Percentiles rank a stretch among this genome's conserved stretches.
Evolutionary conservation across 2,888 invertebrate genomes (phyloP).

Genomic region (Macaria notata): DNA sequence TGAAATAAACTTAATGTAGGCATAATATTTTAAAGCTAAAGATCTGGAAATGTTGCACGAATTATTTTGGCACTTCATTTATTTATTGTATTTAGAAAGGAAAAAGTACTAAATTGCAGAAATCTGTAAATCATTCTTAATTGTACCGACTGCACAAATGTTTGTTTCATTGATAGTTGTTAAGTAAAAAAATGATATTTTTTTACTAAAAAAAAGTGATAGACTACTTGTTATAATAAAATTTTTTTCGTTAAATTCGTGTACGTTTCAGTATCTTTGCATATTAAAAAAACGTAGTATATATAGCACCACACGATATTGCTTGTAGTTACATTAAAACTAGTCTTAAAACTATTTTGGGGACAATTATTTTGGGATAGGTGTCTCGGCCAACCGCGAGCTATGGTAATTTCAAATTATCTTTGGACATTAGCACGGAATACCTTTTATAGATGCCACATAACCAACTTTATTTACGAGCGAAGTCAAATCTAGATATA

Average conservation of each 20-base stretch:
- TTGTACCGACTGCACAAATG: too few species aligned
- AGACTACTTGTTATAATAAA: too few species aligned
- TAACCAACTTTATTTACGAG: not conserved
- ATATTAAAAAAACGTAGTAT: conserved; percentile 1
- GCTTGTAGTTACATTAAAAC: conserved; percentile 12
- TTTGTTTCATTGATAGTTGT: too few species aligned
- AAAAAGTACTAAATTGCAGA: too few species aligned
- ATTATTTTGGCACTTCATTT: not conserved
- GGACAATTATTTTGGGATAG: conserved; percentile 26
- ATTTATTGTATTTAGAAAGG: too few species aligned
- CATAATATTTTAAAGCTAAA: not conserved
- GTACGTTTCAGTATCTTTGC: not conserved
- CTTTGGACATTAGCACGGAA: conserved; percentile 32
- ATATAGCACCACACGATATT: conserved; percentile 26
- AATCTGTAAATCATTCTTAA: too few species aligned
- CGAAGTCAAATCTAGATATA: not conserved
- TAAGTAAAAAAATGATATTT: too few species aligned
- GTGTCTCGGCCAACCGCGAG: conserved; percentile 18
- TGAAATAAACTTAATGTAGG: conserved; percentile 1
- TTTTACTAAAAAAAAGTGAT: too few species aligned
- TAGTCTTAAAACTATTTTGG: conserved; percentile 23
- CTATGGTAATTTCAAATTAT: conserved; percentile 38
- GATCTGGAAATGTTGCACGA: conserved; percentile 5
- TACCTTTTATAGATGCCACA: too few species aligned
- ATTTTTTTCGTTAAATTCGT: not conserved